Base-by-base conservation (phyloP, 2,888 invertebrate genomes). In the Hemaris fuciformis region DNA sequence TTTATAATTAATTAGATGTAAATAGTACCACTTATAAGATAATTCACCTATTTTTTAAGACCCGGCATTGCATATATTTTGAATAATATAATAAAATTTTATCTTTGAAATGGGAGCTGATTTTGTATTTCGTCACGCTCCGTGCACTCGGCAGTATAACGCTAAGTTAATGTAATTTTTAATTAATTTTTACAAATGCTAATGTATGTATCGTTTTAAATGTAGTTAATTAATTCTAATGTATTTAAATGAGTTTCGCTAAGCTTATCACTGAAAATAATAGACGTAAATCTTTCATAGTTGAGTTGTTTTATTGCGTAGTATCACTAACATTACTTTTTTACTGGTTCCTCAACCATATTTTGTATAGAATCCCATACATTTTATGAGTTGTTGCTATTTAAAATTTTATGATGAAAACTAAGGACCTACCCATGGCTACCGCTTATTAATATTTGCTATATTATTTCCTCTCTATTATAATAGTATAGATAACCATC, bases 111-210 rank as follows among this genome's bases (percentile, higher is more conserved):
- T n/a, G n/a, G 4, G 38, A 22, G 43, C 10, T 43, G 10, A 20
- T 20, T 20, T 43, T 8, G 7, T 31, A 31, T 18, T 18, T 27
- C 10, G 53, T 53, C 31, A 53, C 53, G 53, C 31, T 61, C 25
- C 56, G 57, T 22, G 31, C 31, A 53, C 27, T 53, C 31, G 5
- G 31, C 31, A 53, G 18, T 18, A 10, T 53, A 53, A 53, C 15
- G 53, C 10, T 38, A 38, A 31, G 18, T 53, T 20, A 53, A 31
- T 10, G 31, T 18, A 53, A 31, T 53, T 25, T 53, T 53, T 53
- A 53, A 53, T 53, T 53, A 53, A 31, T 53, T 53, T 53, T 53
- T 53, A 53, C 53, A 53, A 53, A 31, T 53, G 31, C 53, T 53
- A 53, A 53, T 53, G 31, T 53, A 53, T 53, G 53, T 53, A 53